Evolutionary conservation across 2,888 invertebrate genomes (phyloP).

Genomic region (Mantis religiosa): DNA sequence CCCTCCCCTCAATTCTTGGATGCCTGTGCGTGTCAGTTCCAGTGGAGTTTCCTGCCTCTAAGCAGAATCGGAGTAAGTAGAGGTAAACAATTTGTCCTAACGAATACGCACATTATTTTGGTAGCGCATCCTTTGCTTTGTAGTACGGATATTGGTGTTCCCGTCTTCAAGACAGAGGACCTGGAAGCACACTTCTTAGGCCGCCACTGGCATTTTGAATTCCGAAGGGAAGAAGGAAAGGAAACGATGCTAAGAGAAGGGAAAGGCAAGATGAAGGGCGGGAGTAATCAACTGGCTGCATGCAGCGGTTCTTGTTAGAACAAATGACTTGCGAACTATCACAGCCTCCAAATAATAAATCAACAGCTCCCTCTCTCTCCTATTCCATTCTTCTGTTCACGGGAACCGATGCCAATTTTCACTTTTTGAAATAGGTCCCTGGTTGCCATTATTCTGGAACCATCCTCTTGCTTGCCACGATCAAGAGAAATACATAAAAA

Average conservation of each 20-base stretch:
- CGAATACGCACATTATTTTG: no score
- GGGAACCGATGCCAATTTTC: neutral
- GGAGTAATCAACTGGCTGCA: neutral
- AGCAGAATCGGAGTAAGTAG: no score
- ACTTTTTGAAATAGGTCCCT: constrained; percentile 8
- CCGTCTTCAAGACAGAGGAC: no score
- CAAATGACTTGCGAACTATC: neutral
- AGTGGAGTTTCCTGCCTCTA: no score
- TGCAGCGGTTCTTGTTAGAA: neutral
- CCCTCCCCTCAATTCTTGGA: no score
- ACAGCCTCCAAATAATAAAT: constrained; percentile 1
- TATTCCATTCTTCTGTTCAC: neutral
- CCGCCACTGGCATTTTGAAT: neutral
- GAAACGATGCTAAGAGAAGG: neutral
- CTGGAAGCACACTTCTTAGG: neutral
- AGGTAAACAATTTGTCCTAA: no score
- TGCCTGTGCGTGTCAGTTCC: no score
- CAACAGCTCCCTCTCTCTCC: neutral
- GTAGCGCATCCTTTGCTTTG: no score
- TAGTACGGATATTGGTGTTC: no score
- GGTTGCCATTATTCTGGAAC: neutral
- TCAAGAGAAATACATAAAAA: constrained; percentile 1
- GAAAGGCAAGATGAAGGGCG: neutral
- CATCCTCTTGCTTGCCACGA: neutral
- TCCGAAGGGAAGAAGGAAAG: neutral